A percentile compares a stretch with the other conserved stretches of the same genome.
These are phyloP conservation scores for Toxotes lorentzi DNA, from an alignment of 2,797 vertebrate genomes.

Conservation along the genomic window DNA sequence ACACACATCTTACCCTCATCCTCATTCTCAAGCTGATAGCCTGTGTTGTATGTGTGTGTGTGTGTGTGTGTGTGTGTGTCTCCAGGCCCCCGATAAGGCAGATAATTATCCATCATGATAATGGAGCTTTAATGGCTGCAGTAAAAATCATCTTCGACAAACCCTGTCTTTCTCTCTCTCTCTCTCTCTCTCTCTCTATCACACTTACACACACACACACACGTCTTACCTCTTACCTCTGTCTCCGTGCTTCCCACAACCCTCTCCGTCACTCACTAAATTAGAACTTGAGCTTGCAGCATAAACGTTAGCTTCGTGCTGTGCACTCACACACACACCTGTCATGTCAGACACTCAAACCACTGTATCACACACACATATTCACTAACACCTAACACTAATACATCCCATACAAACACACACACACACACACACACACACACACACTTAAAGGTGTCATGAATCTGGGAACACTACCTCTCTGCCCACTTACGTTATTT, in stretches of 20 bases:
- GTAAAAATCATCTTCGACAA: slow-evolving; percentile 76
- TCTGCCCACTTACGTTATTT: slow-evolving; percentile 52
- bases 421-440: slow-evolving; percentile 19
- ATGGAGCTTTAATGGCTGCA: slow-evolving; percentile 80
- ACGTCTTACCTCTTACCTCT: slow-evolving; percentile 26
- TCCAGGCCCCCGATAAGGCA: slow-evolving; percentile 53
- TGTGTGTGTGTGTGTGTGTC: slow-evolving; percentile 39
- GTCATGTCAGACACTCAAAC: slow-evolving; percentile 45
- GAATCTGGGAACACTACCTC: slow-evolving; percentile 33
- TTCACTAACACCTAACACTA: neutral
- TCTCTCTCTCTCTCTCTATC: slow-evolving; percentile 8
- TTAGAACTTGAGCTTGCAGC: slow-evolving; percentile 49
- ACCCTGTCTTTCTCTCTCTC: slow-evolving; percentile 22
- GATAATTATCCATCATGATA: slow-evolving; percentile 80
- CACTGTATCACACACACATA: slow-evolving; percentile 41
- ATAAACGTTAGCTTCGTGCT: slow-evolving; percentile 34
- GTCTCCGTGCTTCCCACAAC: slow-evolving; percentile 53
- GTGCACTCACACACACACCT: slow-evolving; percentile 44
- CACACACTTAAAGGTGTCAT: slow-evolving; percentile 30
- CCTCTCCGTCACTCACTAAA: slow-evolving; percentile 56
- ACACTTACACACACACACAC: slow-evolving; percentile 33
- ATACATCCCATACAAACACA: neutral
- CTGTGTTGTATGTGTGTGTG: slow-evolving; percentile 8
- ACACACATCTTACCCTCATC: slow-evolving; percentile 28
- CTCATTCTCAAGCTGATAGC: slow-evolving; percentile 62